These are phyloP conservation scores for Anolis apletophallus DNA, from an alignment of 2,797 vertebrate genomes.

Conservation along the genomic window DNA sequence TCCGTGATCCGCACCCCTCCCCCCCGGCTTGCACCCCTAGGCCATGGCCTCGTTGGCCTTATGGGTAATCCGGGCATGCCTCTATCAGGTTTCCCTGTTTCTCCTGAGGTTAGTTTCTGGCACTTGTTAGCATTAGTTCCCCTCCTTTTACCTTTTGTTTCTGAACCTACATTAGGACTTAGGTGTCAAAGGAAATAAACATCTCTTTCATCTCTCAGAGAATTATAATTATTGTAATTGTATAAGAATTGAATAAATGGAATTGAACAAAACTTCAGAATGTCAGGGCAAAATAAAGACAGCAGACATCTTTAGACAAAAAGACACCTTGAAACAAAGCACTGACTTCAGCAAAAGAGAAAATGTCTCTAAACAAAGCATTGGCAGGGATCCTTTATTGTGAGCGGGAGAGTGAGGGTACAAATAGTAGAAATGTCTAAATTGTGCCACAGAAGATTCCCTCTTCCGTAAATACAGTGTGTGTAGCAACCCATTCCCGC, in stretches of 20 bases:
- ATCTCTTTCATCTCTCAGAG: slow-evolving; percentile 37
- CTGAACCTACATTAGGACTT: too few relatives aligned
- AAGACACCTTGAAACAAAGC: slow-evolving; percentile 68
- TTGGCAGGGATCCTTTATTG: slow-evolving; percentile 41
- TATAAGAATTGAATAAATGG: slow-evolving; percentile 50
- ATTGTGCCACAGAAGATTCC: neutral
- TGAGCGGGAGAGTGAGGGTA: slow-evolving; percentile 3
- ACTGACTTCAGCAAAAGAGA: slow-evolving; percentile 62
- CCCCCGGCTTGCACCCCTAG: too few relatives aligned
- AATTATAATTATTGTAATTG: neutral
- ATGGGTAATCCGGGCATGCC: too few relatives aligned
- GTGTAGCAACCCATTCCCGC: neutral
- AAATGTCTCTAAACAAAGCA: slow-evolving; percentile 62
- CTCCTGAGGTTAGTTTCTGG: too few relatives aligned
- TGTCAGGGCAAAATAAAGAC: neutral
- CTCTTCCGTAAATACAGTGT: neutral
- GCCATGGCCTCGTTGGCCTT: too few relatives aligned
- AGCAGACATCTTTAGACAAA: slow-evolving; percentile 10
- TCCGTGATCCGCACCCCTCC: too few relatives aligned
- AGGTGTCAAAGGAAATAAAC: slow-evolving; percentile 74
- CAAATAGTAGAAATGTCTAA: slow-evolving; percentile 3
- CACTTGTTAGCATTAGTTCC: too few relatives aligned
- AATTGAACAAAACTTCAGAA: slow-evolving; percentile 72
- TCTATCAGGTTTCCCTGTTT: too few relatives aligned
- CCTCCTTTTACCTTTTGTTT: too few relatives aligned